Percentiles rank a stretch among this genome's conserved stretches.
Conservation (phyloP, 2,888 invertebrate genomes). For the Dynastes tityus region DNA sequence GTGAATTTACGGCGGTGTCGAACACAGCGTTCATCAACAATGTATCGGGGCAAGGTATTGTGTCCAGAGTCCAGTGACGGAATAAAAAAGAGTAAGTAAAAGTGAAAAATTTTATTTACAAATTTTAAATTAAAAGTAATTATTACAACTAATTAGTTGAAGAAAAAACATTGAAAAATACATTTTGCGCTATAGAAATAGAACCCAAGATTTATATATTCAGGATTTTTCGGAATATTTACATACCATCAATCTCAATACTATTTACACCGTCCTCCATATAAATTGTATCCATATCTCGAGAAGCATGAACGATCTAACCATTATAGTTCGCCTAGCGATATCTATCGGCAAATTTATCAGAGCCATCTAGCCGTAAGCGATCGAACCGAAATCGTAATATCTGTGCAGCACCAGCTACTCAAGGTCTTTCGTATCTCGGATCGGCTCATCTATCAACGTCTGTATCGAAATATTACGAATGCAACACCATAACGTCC, state of each 20-base stretch:
- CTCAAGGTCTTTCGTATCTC: conserved; percentile 1
- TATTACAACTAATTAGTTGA: too few relatives aligned
- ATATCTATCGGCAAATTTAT: conserved; percentile 28
- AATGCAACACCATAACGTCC: conserved; percentile 21
- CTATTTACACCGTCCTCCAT: not conserved
- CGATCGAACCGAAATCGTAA: conserved; percentile 27
- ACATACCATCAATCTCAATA: conserved; percentile 8
- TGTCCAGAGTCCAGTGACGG: too few relatives aligned
- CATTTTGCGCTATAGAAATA: too few relatives aligned
- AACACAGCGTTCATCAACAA: too few relatives aligned
- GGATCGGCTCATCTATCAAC: conserved; percentile 33
- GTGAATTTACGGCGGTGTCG: too few relatives aligned
- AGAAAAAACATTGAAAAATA: too few relatives aligned
- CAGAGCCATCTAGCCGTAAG: conserved; percentile 21
- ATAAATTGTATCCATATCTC: conserved; percentile 5
- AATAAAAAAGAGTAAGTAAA: too few relatives aligned
- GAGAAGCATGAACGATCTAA: conserved; percentile 10
- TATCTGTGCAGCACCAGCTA: not conserved
- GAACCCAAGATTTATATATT: too few relatives aligned
- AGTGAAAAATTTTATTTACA: too few relatives aligned
- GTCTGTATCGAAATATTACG: conserved; percentile 34
- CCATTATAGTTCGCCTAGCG: conserved; percentile 4
- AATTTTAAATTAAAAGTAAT: too few relatives aligned
- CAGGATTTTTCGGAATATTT: too few relatives aligned
- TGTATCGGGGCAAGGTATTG: too few relatives aligned